Conservation (phyloP, 92 coral and sea anemone species). For the Paragorgia papillata region DNA sequence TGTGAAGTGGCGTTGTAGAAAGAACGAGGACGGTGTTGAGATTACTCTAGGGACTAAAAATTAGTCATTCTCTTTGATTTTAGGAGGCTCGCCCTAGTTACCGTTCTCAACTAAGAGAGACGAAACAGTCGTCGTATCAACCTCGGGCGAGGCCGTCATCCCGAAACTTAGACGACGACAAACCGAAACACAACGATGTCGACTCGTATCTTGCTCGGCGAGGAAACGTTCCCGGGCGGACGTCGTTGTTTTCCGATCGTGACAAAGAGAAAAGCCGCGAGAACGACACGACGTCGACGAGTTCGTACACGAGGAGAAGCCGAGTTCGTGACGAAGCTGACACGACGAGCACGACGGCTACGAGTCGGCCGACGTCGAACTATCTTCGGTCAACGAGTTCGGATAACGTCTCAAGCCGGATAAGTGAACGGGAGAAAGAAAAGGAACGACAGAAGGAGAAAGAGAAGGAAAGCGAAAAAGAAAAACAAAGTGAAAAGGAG, state of each 20-base stretch:
- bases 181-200: slow-evolving; percentile 42
- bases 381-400: slow-evolving; percentile 65
- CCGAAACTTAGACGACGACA: slow-evolving; percentile 43
- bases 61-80: neutral
- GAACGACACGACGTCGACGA: slow-evolving; percentile 45
- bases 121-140: slow-evolving; percentile 26
- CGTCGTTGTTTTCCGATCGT: slow-evolving; percentile 7
- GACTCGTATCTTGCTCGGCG: slow-evolving; percentile 34
- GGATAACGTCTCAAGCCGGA: slow-evolving; percentile 72
- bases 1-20: too few relatives aligned
- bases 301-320: slow-evolving; percentile 66
- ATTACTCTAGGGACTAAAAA: too few relatives aligned
- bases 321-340: slow-evolving; percentile 39
- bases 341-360: slow-evolving; percentile 44
- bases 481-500: slow-evolving; percentile 63
- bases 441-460: slow-evolving; percentile 67
- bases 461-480: slow-evolving; percentile 70
- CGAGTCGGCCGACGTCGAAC: slow-evolving; percentile 50
- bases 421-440: slow-evolving; percentile 74
- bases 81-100: slow-evolving; percentile 39
- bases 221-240: slow-evolving; percentile 4
- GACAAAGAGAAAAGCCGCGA: slow-evolving; percentile 38
- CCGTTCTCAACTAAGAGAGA: slow-evolving; percentile 33
- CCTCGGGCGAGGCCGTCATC: slow-evolving; percentile 36
- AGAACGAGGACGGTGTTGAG: too few relatives aligned